Evolutionary conservation across 2,888 invertebrate species (phyloP), one percentile per base, ranked within the genome.

Genomic region (Plutella xylostella): DNA sequence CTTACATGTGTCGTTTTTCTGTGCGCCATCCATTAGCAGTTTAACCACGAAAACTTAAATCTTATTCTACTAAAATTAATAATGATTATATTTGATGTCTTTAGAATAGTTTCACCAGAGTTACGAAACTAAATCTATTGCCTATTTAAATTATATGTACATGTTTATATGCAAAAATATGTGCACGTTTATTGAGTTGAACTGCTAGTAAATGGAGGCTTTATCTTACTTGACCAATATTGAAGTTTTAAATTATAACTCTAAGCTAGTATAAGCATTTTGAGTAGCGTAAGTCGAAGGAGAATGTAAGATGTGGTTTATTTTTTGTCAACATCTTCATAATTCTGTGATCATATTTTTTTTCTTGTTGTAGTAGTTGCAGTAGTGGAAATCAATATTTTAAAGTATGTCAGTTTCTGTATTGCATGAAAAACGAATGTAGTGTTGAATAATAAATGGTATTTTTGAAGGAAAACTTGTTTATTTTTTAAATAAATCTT

Each of bases 391-490:
- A 73, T 72, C 63, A 61, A 66, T 74, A 69, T 72, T 47, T 37
- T 28, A 15, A 39, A 65, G 63, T 65, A 59, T 65, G 65, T 58
- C 71, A 68, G 69, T 75, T 68, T 78, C 70, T 72, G 72, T 72
- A 75, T 73, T 82, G 79, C 78, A 80, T 79, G 79, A 54, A 70
- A 69, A 70, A 73, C 72, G 65, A 69, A 72, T 72, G 73, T 72
- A 72, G 69, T 71, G 74, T 77, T 73, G 70, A 65, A 75, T 71
- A 76, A 75, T 78, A 80, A 78, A 79, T 77, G 73, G 75, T 80
- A 79, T 80, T 77, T 80, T 80, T 78, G 71, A 63, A 57, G 28
- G n/a, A n/a, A 34, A 31, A 14, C 18, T 38, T 21, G 7, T 19
- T 21, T 38, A 38, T 18, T 15, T 17, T 14, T n/a, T 3, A 14